phyloP scores from a whole-genome alignment of 2,888 invertebrate genomes.

The Eurytoma adleriae region DNA sequence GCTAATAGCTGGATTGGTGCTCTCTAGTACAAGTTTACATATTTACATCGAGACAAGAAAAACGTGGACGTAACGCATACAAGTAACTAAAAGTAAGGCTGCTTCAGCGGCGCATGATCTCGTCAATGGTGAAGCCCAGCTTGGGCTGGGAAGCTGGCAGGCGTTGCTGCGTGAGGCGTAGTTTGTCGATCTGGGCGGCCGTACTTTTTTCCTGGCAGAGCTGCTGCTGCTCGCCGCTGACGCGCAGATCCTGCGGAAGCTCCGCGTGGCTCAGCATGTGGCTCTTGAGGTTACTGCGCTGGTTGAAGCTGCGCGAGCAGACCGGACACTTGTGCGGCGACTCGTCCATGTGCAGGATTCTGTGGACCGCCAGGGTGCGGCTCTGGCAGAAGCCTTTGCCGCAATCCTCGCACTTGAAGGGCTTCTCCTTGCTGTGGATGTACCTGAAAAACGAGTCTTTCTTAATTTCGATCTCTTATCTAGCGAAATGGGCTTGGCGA shows the following conservation, averaged over 20 bases:
- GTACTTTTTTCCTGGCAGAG: not conserved
- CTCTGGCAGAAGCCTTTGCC: constrained; percentile 99
- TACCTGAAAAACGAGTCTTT: constrained; percentile 81
- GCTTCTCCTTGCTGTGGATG: constrained; percentile 99
- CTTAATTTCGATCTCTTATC: constrained; percentile 13
- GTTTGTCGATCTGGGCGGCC: constrained; percentile 9
- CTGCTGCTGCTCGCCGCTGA: constrained; percentile 58
- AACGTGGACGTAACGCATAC: not conserved
- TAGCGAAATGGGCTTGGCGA: not conserved
- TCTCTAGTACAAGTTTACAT: not conserved
- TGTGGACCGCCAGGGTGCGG: constrained; percentile 96
- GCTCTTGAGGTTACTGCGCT: constrained; percentile 93
- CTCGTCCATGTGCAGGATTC: constrained; percentile 94
- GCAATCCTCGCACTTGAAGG: constrained; percentile 97
- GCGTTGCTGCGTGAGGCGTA: not conserved
- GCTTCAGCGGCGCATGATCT: constrained; percentile 88
- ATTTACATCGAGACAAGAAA: constrained; percentile 48
- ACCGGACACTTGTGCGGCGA: constrained; percentile 95
- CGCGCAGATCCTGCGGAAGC: constrained; percentile 75
- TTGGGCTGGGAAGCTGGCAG: constrained; percentile 70
- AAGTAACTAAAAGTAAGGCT: not conserved
- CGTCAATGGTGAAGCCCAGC: constrained; percentile 90
- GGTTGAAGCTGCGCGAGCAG: constrained; percentile 93
- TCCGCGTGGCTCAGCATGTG: constrained; percentile 93
- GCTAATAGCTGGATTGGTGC: no score